Percentiles rank a stretch among this genome's conserved stretches.
phyloP scores from a whole-genome alignment of 1,140 invertebrate species.

The Megalonaias nervosa region DNA sequence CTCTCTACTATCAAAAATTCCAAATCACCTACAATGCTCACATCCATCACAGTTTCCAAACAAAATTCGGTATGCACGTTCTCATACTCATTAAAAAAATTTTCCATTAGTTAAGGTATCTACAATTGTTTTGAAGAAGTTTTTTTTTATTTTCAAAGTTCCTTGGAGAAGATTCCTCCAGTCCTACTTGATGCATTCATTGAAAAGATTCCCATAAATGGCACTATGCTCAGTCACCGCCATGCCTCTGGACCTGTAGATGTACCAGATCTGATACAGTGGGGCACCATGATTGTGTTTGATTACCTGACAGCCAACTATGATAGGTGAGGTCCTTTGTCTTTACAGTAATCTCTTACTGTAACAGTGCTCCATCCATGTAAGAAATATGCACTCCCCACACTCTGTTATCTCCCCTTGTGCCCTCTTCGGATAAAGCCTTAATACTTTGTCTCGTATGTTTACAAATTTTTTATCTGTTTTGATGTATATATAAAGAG shows the following conservation, averaged over 20 bases:
- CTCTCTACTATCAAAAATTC: too few species aligned
- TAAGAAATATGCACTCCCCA: too few species aligned
- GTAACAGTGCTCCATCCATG: too few species aligned
- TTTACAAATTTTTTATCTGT: too few species aligned
- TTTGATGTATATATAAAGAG: too few species aligned
- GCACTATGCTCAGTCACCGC: constrained; percentile 12
- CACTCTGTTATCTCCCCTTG: too few species aligned
- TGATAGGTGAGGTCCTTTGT: constrained; percentile 64
- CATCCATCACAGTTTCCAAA: neutral
- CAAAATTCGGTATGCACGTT: neutral
- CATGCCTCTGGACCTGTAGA: constrained; percentile 36
- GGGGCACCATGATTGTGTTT: constrained; percentile 72
- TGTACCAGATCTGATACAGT: constrained; percentile 67
- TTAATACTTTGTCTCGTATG: too few species aligned
- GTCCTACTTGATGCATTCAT: constrained; percentile 52
- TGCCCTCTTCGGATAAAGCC: too few species aligned
- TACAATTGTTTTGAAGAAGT: neutral
- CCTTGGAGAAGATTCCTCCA: constrained; percentile 55
- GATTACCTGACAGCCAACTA: constrained; percentile 73
- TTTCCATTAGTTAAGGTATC: neutral
- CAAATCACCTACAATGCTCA: neutral
- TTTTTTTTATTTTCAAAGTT: constrained; percentile 38
- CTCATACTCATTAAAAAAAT: neutral
- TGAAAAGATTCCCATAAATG: constrained; percentile 33
- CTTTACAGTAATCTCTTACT: too few species aligned